Conservation (phyloP, 2,888 invertebrate genomes). For the Eupithecia vulgata region DNA sequence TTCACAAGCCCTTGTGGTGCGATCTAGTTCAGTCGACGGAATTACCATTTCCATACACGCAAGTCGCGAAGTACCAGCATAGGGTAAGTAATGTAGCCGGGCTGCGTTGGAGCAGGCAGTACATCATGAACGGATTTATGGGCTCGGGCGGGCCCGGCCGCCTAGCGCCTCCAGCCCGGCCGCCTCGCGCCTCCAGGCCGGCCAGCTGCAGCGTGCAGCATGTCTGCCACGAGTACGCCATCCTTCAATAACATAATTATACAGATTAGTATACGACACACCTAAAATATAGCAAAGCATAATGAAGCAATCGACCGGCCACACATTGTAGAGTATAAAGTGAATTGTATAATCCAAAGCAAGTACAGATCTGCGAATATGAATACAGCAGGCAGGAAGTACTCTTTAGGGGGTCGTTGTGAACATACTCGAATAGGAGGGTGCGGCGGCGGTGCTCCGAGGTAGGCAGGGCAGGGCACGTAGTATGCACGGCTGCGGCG, state of each 20-base stretch:
- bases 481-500: conserved; percentile 49
- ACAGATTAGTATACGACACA: background rate
- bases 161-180: too few species aligned
- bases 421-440: conserved; percentile 46
- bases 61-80: conserved; percentile 16
- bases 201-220: conserved; percentile 30
- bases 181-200: conserved; percentile 41
- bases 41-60: conserved; percentile 31
- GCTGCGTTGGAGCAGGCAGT: conserved; percentile 34
- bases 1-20: conserved; percentile 14
- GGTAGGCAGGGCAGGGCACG: conserved; percentile 28
- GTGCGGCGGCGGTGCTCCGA: conserved; percentile 45
- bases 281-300: background rate
- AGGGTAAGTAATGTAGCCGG: conserved; percentile 7
- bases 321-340: background rate
- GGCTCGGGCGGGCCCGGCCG: conserved; percentile 1
- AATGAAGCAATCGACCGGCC: background rate
- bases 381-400: conserved; percentile 42
- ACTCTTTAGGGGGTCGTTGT: conserved; percentile 46
- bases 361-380: background rate
- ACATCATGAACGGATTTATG: conserved; percentile 43
- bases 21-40: conserved; percentile 13
- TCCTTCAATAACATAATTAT: background rate
- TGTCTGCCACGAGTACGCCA: conserved; percentile 33
- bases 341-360: background rate